phyloP scores from a whole-genome alignment of 1,140 invertebrate species.

The Stegodyphus dumicola region DNA sequence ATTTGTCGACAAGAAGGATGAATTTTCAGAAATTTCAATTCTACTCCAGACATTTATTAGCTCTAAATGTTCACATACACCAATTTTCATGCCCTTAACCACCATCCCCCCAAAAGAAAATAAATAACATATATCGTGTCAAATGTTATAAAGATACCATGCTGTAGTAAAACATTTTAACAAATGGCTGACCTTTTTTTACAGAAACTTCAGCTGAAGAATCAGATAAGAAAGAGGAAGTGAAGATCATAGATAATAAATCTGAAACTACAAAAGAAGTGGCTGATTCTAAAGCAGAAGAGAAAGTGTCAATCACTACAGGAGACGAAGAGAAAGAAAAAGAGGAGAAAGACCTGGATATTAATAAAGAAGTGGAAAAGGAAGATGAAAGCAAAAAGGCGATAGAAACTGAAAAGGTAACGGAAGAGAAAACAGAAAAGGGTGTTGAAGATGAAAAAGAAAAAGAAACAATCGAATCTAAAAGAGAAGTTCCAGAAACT shows the following conservation, averaged over 20 bases:
- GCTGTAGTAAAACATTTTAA: no score
- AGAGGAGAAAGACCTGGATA: not conserved
- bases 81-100: no score
- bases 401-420: not conserved
- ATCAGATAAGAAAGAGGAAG: not conserved
- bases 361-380: not conserved
- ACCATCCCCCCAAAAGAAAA: no score
- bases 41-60: no score
- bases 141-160: no score
- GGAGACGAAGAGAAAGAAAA: not conserved
- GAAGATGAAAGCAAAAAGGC: not conserved
- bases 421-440: not conserved
- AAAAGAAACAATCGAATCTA: not conserved
- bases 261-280: not conserved
- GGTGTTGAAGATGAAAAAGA: not conserved
- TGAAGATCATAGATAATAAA: not conserved
- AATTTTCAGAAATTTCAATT: no score
- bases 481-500: not conserved
- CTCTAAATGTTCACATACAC: no score
- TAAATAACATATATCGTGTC: no score
- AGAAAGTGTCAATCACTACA: not conserved
- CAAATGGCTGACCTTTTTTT: no score
- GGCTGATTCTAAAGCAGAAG: not conserved
- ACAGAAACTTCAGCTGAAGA: not conserved
- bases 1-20: no score